Base-by-base conservation (phyloP, 2,888 invertebrate species). In the Callimorpha dominula region DNA sequence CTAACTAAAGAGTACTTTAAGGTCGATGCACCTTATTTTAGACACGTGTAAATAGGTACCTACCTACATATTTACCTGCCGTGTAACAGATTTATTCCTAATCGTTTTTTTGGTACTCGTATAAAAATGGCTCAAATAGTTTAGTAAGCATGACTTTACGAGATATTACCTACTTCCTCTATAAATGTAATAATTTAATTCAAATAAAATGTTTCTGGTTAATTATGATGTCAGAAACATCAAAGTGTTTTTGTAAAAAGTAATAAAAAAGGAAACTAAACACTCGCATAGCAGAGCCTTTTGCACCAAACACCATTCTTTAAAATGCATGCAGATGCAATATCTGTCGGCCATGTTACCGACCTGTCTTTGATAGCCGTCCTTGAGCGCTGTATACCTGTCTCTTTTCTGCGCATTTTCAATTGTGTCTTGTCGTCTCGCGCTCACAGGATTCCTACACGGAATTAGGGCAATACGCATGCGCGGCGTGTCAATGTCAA, bases 401-500 rank as follows among this genome's bases (percentile, higher is more conserved):
- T 92, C 94, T 84, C 89, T 80, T 68, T 94, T 86, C 40, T 77
- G 73, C 90, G 46, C 74, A 80, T 77, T 52, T 68, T 60, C 76
- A 79, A 80, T 74, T 77, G 77, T 74, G 87, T 92, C 78, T 75
- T 43, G 69, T 84, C 82, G 76, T 94, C 93, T 89, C 89, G 79
- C 70, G 70, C 80, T 80, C 74, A 78, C 85, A 83, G 84, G 88
- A 88, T 85, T 86, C 86, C 87, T 89, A 89, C 86, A 88, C 82
- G 85, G 89, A 95, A 95, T 93, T 95, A 92, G 93, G 94, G 89
- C 93, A 92, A 91, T 92, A 93, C 95, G 95, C 95, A 95, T 95
- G 95, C 95, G 95, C 90, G 87, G 84, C 87, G 86, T 90, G 91
- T 94, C 95, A 95, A 95, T 95, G 95, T 95, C 95, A 95, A 95